A percentile compares a stretch with the other conserved stretches of the same genome.
Evolutionary conservation across 2,797 vertebrate genomes (phyloP).

Genomic region (Telmatherina bonti): DNA sequence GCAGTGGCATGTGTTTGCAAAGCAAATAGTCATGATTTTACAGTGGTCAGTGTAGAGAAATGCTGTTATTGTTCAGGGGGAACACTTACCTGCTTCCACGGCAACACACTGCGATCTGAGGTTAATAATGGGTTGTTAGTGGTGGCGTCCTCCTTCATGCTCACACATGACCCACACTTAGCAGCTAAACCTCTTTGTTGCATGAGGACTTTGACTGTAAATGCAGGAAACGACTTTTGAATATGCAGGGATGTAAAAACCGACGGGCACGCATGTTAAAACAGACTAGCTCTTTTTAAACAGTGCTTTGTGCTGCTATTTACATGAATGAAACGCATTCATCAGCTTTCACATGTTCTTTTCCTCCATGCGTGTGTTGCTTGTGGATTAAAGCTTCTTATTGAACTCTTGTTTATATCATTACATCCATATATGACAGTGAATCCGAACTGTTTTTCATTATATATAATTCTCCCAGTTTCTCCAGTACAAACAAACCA

Average conservation of each 20-base stretch:
- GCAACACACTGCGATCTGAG: no score
- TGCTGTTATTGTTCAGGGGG: not conserved
- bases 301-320: not conserved
- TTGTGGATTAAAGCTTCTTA: no score
- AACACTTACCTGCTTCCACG: not conserved
- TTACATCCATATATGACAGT: not conserved
- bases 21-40: not conserved
- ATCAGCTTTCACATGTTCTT: not conserved
- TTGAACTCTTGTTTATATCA: not conserved
- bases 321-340: not conserved
- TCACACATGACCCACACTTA: no score
- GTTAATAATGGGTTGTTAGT: no score
- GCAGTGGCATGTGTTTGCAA: not conserved
- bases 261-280: not conserved
- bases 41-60: not conserved
- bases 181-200: not conserved
- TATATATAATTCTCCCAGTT: not conserved
- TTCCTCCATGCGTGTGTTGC: no score
- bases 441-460: not conserved
- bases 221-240: not conserved
- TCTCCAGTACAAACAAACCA: not conserved
- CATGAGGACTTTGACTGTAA: not conserved
- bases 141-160: no score
- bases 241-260: not conserved
- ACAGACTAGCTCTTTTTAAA: not conserved